phyloP scores from a whole-genome alignment of 2,113 vertebrate genomes.

The Laticauda laticaudata region DNA sequence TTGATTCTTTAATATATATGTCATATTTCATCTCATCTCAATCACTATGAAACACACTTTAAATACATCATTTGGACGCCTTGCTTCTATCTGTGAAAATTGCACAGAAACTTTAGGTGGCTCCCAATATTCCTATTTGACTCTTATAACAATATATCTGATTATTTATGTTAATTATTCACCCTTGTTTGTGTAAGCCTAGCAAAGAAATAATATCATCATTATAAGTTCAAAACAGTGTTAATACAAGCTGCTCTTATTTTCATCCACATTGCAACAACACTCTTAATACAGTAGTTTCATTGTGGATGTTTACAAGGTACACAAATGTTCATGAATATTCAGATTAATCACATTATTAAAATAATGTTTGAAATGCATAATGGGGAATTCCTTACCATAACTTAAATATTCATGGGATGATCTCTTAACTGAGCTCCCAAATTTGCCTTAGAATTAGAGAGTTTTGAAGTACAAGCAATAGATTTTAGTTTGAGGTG shows the following conservation, averaged over 20 bases:
- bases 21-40: not conserved
- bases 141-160: not conserved
- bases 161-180: not conserved
- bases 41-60: not conserved
- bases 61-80: not conserved
- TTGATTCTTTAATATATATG: not conserved
- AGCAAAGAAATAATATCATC: not conserved
- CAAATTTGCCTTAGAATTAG: not conserved
- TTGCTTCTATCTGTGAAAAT: not conserved
- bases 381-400: not conserved
- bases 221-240: not conserved
- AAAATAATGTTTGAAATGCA: not conserved
- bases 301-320: not conserved
- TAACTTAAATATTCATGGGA: not conserved
- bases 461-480: not conserved
- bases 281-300: not conserved
- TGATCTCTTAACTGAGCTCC: not conserved
- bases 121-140: not conserved
- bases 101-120: not conserved
- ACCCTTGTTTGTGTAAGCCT: not conserved
- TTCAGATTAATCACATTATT: not conserved
- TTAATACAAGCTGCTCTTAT: not conserved
- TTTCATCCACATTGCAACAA: not conserved
- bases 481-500: not conserved
- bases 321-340: not conserved